Percentiles rank a stretch among this genome's conserved stretches.
phyloP scores from a whole-genome alignment of 2,113 vertebrate genomes.

The Muntiacus muntjak region DNA sequence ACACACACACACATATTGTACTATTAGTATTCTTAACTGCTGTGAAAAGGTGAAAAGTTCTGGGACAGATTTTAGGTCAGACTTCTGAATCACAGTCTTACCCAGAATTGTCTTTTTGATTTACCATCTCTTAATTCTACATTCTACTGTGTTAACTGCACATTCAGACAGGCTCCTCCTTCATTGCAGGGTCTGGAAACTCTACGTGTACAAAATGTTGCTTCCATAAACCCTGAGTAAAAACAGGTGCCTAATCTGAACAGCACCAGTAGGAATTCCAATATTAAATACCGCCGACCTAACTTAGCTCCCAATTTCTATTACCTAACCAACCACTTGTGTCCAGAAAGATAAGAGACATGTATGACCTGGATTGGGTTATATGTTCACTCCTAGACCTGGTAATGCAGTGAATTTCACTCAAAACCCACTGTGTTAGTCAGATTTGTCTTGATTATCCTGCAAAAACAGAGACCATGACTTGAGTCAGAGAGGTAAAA shows the following conservation, averaged over 20 bases:
- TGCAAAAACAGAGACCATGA: neutral
- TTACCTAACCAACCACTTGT: neutral
- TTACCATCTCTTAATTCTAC: neutral
- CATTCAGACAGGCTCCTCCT: neutral
- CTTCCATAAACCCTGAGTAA: neutral
- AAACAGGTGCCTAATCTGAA: neutral
- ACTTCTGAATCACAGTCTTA: neutral
- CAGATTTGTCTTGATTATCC: neutral
- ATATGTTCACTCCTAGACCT: neutral
- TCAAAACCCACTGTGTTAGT: neutral
- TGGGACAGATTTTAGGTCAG: neutral
- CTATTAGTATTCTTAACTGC: neutral
- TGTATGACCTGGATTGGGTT: neutral
- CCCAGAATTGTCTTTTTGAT: neutral
- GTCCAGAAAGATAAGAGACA: neutral
- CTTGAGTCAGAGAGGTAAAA: neutral
- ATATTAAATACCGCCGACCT: neutral
- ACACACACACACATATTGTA: neutral
- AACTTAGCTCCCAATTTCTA: neutral
- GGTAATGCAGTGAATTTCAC: neutral
- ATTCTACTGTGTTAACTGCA: neutral
- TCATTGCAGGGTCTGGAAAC: neutral
- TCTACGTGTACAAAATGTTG: neutral
- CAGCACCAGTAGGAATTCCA: neutral
- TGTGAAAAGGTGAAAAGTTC: neutral